These are phyloP conservation scores for Conus ventricosus DNA, from an alignment of 1,140 invertebrate genomes.

Conservation along the genomic window DNA sequence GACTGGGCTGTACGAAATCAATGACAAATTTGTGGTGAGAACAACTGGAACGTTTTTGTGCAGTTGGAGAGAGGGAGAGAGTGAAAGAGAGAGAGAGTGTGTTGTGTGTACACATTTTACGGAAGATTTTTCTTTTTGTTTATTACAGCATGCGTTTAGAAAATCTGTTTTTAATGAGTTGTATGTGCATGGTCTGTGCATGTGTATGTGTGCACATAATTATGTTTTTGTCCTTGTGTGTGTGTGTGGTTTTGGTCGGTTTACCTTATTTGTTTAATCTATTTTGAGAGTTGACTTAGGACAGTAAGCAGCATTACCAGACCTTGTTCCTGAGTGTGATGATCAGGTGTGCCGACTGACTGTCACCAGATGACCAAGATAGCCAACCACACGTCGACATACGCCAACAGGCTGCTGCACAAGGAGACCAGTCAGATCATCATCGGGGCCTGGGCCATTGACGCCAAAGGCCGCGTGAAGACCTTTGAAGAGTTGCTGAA, in stretches of 20 bases:
- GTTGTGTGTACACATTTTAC: background rate
- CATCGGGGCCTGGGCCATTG: conserved; percentile 47
- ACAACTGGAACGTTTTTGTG: background rate
- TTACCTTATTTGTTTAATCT: too few species aligned
- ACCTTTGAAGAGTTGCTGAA: conserved; percentile 43
- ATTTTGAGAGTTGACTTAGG: too few species aligned
- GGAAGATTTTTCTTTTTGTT: too few species aligned
- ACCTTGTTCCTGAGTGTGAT: too few species aligned
- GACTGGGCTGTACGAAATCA: conserved; percentile 46
- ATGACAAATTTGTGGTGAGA: conserved; percentile 41
- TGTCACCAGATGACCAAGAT: conserved; percentile 43
- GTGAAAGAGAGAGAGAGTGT: background rate
- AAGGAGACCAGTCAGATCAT: conserved; percentile 48
- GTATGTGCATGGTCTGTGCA: too few species aligned
- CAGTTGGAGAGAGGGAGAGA: background rate
- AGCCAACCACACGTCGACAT: conserved; percentile 45
- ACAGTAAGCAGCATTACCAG: too few species aligned
- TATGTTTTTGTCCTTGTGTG: too few species aligned
- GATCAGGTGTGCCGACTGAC: too few species aligned
- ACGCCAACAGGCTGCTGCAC: conserved; percentile 48
- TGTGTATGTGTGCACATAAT: too few species aligned
- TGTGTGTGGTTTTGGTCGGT: too few species aligned
- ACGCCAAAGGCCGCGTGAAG: conserved; percentile 31
- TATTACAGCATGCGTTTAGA: too few species aligned
- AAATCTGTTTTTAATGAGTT: too few species aligned